Evolutionary conservation across 2,888 invertebrate genomes (phyloP).

Genomic region (Leptothorax acervorum): DNA sequence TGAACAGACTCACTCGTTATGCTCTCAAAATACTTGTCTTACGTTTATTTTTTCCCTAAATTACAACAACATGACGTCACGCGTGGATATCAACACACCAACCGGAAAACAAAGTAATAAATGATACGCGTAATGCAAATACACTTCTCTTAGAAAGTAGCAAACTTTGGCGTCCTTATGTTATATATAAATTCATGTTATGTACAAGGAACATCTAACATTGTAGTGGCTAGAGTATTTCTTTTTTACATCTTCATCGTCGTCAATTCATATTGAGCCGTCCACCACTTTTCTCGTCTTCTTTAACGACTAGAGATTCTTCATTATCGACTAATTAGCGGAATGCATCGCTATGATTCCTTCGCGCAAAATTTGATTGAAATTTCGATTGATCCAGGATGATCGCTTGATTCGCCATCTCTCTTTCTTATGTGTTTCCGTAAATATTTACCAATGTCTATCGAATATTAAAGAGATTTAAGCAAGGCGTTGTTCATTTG

Average conservation of each 20-base stretch:
- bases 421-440: neutral
- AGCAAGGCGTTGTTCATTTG: conserved; percentile 1
- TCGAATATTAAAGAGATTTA: conserved; percentile 10
- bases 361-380: conserved; percentile 60
- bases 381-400: conserved; percentile 54
- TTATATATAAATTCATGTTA: conserved; percentile 80
- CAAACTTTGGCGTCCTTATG: conserved; percentile 78
- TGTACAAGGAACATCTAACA: conserved; percentile 84
- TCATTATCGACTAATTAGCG: conserved; percentile 70
- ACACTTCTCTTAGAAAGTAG: conserved; percentile 76
- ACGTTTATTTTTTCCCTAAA: conserved; percentile 30
- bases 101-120: conserved; percentile 56
- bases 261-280: conserved; percentile 73
- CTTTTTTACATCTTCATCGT: conserved; percentile 74
- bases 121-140: conserved; percentile 69
- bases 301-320: conserved; percentile 69
- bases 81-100: conserved; percentile 51
- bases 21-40: conserved; percentile 31
- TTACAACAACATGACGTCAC: conserved; percentile 57
- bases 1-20: conserved; percentile 42
- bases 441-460: conserved; percentile 7
- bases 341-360: conserved; percentile 61
- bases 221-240: conserved; percentile 76
- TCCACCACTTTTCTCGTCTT: conserved; percentile 43
- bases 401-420: neutral